Base-by-base conservation (phyloP, 30 jellyfish, hydroid and myxozoan genomes). In the Aurelia coerulea region DNA sequence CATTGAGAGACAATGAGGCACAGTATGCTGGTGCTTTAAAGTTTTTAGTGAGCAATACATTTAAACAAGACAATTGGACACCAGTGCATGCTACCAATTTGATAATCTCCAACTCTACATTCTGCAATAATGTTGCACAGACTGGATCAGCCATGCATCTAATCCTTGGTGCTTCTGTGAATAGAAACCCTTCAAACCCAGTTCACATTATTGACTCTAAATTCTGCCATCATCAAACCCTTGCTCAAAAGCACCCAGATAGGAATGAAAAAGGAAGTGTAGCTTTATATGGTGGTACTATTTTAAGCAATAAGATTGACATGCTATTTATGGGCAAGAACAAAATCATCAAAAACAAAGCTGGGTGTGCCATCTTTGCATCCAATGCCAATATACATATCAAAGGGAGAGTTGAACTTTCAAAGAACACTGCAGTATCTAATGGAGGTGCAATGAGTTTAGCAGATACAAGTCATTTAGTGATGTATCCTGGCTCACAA, bases 371-470 rank as follows among this genome's bases (percentile, higher is more conserved):
- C 14, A 34, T 88, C 81, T 93, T 46, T 84, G 90, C 91, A 50
- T 93, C 98, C 0, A 93, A 88, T 78, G 90, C 97, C n/a, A 75
- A 73, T 23, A 64, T 87, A 5, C 50, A 87, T 76, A 70, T 93
- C 17, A 49, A 64, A 3, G 97, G 96, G 32, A 52, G 70, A 13
- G 54, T 93, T 35, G 59, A 16, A 11, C 83, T 93, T 62, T 17
- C 78, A 37, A 31, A 56, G 13, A 93, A 93, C 79, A 17, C 41
- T 3, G 97, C 89, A 4, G 15, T 50, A 15, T 5, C 93, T 32
- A 58, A 84, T 67, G 98, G 98, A 11, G 98, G 97, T 23, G 98
- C 88, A 17, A 77, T 93, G 93, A 19, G 90, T 2, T 52, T 93
- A 63, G 79, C 96, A 15, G 98, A 93, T 76, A 93, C 92, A 23